Percentiles rank a stretch among this genome's conserved stretches.
These are phyloP conservation scores for Drosophila nr. perissopoda DNA, from an alignment of 2,888 invertebrate species.

Conservation along the genomic window DNA sequence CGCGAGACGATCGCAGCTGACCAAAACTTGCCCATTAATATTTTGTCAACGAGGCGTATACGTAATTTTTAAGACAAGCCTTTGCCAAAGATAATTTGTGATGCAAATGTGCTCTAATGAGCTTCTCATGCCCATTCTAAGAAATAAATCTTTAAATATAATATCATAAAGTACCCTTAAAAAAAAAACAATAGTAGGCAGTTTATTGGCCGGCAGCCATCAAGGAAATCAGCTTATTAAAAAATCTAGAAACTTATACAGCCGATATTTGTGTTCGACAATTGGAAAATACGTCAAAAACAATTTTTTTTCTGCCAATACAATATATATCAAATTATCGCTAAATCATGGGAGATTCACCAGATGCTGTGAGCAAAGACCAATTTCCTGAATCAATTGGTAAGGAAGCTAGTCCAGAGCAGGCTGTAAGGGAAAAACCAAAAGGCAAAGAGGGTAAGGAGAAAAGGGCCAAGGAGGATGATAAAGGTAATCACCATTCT, in stretches of 20 bases:
- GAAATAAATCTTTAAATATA: too few species aligned
- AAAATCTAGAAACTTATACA: neutral
- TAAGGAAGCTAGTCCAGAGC: constrained; percentile 34
- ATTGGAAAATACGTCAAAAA: constrained; percentile 9
- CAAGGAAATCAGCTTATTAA: neutral
- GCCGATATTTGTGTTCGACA: constrained; percentile 2
- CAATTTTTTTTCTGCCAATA: neutral
- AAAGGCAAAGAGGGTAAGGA: constrained; percentile 37
- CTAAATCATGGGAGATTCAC: constrained; percentile 40
- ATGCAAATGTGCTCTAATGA: neutral
- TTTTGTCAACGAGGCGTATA: constrained; percentile 60
- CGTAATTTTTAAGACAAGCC: constrained; percentile 43
- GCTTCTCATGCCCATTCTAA: neutral
- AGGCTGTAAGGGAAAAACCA: constrained; percentile 38
- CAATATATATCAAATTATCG: neutral
- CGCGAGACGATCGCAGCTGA: constrained; percentile 28
- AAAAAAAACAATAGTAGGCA: neutral
- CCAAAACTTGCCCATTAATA: constrained; percentile 54
- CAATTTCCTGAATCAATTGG: constrained; percentile 6
- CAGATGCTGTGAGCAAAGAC: constrained; percentile 36
- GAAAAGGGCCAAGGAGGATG: constrained; percentile 36
- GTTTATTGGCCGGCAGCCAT: neutral
- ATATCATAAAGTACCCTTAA: neutral
- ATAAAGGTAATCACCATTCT: constrained; percentile 24
- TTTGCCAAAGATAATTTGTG: constrained; percentile 26